Percentiles rank a stretch among this genome's conserved stretches.
These are phyloP conservation scores for Volucella inflata DNA, from an alignment of 2,888 invertebrate genomes.

Conservation along the genomic window DNA sequence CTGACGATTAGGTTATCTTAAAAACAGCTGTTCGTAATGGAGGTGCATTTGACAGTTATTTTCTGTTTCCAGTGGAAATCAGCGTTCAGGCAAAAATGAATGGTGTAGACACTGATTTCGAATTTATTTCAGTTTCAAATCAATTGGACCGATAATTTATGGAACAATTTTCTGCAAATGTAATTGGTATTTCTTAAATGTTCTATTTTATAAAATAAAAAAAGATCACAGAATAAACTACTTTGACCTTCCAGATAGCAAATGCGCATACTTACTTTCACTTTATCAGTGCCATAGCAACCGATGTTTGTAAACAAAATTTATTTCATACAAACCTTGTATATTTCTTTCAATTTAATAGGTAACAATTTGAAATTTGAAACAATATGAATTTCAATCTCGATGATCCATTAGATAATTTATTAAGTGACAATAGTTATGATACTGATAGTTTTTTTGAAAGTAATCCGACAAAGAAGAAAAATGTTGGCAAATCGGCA, in stretches of 20 bases:
- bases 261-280: not conserved
- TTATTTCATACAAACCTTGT: not conserved
- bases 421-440: conserved; percentile 87
- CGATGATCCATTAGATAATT: conserved; percentile 87
- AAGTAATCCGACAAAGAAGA: conserved; percentile 77
- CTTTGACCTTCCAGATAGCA: not conserved
- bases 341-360: not conserved
- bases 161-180: too few relatives aligned
- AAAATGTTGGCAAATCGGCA: conserved; percentile 43
- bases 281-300: conserved; percentile 36
- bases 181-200: too few relatives aligned
- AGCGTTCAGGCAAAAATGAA: conserved; percentile 16
- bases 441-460: conserved; percentile 90
- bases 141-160: too few relatives aligned
- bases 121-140: too few relatives aligned
- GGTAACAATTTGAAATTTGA: conserved; percentile 2
- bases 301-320: conserved; percentile 58
- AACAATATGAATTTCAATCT: conserved; percentile 85
- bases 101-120: too few relatives aligned
- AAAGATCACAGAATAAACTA: too few relatives aligned
- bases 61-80: conserved; percentile 38
- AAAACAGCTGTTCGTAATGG: conserved; percentile 47
- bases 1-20: conserved; percentile 31
- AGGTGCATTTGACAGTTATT: conserved; percentile 31
- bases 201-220: too few relatives aligned